Evolutionary conservation across 2,113 vertebrate species (phyloP).

Genomic region (Sclerurus mexicanus): DNA sequence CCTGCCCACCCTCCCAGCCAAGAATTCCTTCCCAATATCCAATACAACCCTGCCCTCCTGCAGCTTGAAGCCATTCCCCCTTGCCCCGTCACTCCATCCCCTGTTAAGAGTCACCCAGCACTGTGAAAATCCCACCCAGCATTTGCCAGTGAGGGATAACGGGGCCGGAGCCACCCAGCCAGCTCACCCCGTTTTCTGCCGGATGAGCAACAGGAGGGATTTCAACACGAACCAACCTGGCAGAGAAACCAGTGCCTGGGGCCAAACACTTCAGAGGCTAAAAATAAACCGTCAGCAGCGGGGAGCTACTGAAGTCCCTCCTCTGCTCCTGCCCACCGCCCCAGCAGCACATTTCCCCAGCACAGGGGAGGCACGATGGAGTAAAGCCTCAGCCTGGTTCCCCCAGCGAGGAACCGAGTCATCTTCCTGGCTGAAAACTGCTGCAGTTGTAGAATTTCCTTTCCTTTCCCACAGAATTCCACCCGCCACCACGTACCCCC

Average conservation of each 20-base stretch:
- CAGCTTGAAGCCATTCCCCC: background rate
- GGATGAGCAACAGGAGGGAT: slow-evolving; percentile 1
- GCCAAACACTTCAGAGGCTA: background rate
- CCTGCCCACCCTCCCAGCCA: background rate
- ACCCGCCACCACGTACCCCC: background rate
- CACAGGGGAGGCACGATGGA: fast-evolving
- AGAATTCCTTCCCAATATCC: background rate
- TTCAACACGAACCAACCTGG: background rate
- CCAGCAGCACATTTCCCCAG: background rate
- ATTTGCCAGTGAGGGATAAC: fast-evolving
- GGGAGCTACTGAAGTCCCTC: background rate
- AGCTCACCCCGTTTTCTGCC: background rate
- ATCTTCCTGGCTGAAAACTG: background rate
- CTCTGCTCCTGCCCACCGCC: background rate
- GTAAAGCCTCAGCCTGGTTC: background rate
- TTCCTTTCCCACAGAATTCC: background rate
- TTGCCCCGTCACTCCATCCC: background rate
- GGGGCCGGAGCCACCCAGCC: fast-evolving
- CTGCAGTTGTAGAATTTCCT: background rate
- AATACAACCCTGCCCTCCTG: background rate
- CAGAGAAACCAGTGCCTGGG: background rate
- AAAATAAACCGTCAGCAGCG: background rate
- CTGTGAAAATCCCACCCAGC: background rate
- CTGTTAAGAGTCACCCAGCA: background rate
- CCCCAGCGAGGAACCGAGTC: background rate